Conservation (phyloP, 2,888 invertebrate species). For the Anagyrus pseudococci region DNA sequence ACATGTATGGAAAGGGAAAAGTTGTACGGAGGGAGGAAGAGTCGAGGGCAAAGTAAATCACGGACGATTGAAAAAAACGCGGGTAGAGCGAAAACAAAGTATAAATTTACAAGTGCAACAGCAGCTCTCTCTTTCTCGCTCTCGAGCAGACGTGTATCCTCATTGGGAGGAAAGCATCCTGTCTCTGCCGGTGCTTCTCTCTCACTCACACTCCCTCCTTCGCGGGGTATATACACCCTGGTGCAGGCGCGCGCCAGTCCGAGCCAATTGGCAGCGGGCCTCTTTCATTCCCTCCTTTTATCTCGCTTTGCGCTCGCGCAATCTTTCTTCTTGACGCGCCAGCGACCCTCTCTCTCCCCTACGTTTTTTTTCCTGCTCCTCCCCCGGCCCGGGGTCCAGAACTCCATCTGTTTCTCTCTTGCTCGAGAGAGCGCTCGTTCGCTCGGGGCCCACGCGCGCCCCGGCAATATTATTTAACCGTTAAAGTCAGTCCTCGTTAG, state of each 20-base stretch:
- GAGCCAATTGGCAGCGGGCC: slow-evolving; percentile 19
- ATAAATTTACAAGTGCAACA: slow-evolving; percentile 3
- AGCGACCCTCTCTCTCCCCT: too few relatives aligned
- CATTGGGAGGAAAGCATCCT: too few relatives aligned
- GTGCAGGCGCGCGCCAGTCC: too few relatives aligned
- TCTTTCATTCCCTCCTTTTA: not conserved
- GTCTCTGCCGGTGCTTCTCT: too few relatives aligned
- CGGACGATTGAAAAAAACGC: not conserved
- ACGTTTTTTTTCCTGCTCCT: too few relatives aligned
- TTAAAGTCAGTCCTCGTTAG: slow-evolving; percentile 56
- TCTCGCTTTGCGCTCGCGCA: slow-evolving; percentile 4
- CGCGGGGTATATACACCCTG: too few relatives aligned
- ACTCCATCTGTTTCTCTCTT: too few relatives aligned
- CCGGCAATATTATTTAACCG: slow-evolving; percentile 55
- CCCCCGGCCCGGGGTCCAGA: too few relatives aligned
- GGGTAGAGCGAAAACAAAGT: not conserved
- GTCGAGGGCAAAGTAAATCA: not conserved
- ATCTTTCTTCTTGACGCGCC: slow-evolving; percentile 23
- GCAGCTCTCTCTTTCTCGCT: not conserved
- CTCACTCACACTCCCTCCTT: too few relatives aligned
- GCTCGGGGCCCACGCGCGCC: not conserved
- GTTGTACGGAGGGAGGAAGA: not conserved
- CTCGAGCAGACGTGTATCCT: too few relatives aligned
- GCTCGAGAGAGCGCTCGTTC: too few relatives aligned
- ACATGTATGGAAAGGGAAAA: not conserved